Evolutionary conservation across 1,140 invertebrate genomes (phyloP), one percentile per base, ranked within the genome.

Genomic region (Megathymus violae): DNA sequence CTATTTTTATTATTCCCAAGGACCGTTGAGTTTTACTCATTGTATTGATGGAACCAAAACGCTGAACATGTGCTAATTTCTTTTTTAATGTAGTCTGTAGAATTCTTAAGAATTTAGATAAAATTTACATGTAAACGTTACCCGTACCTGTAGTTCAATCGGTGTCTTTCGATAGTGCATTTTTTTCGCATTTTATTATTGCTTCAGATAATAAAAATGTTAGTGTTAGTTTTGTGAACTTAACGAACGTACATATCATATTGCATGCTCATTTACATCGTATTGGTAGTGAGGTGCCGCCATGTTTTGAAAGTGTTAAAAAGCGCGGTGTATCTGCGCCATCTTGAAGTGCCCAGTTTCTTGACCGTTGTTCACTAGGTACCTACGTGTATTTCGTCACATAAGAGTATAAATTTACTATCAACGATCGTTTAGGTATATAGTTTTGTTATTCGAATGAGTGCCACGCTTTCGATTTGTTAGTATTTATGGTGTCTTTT

Each of bases 101-200:
- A 52, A 4, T 3, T 15, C 11, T 47, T 58, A 58, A 58, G 16
- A 15, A 46, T 58, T 58, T 43, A 58, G 54, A 58, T 58, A 58
- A 58, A 58, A 58, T 58, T 58, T 58, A 58, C 54, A 46, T 58
- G 27, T 31, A 17, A 46, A 46, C 9, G 25, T 58, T 46, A 58
- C 27, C 34, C 27, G 41, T 58, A 58, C 54, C 41, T 58, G 25
- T 58, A 58, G 25, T 46, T 13, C 44, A 19, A 58, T 58, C 25
- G n/a, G 38, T 27, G 54, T 56, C 10, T 58, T 46, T 46, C 54
- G 11, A 22, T 36, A 13, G 44, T 58, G 54, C 54, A 58, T 58
- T 58, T 58, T 46, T 58, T 58, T 58, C 27, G 31, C 15, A 36
- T 51, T 51, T 51, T 38, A 19, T 16, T 0, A 48, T 51, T 13